A percentile compares a stretch with the other conserved stretches of the same genome.
Evolutionary conservation across 2,797 vertebrate genomes (phyloP).

Genomic region (Notamacropus eugenii): DNA sequence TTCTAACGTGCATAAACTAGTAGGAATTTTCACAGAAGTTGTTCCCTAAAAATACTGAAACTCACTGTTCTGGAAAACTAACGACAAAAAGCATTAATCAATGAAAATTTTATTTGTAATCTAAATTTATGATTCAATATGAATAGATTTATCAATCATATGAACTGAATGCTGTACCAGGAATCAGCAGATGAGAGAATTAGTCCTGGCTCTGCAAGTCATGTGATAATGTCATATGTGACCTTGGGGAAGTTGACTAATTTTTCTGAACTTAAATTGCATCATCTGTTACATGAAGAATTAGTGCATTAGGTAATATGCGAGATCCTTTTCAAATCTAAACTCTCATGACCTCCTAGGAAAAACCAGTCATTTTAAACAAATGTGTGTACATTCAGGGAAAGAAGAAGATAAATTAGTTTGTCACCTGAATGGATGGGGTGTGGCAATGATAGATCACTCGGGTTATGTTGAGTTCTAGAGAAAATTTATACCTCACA

Average conservation of each 20-base stretch:
- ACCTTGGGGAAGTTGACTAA: neutral
- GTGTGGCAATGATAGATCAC: neutral
- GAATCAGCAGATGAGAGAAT: neutral
- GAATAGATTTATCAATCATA: neutral
- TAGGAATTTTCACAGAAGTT: neutral
- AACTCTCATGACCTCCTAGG: neutral
- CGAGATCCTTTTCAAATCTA: neutral
- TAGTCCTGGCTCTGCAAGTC: neutral
- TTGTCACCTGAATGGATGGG: neutral
- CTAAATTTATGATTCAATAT: neutral
- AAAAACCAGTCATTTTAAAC: neutral
- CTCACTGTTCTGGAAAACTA: neutral
- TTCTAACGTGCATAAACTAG: neutral
- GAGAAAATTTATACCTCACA: conserved; percentile 18
- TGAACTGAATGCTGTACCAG: neutral
- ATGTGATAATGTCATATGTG: neutral
- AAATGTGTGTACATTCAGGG: neutral
- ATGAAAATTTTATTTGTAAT: neutral
- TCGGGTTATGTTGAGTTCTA: conserved; percentile 8
- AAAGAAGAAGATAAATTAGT: neutral
- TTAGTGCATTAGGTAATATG: neutral
- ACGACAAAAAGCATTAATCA: neutral
- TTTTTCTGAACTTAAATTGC: neutral
- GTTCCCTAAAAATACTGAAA: neutral
- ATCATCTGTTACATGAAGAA: neutral